Evolutionary conservation across 2,113 vertebrate genomes (phyloP).

Genomic region (Oostethus manadensis): DNA sequence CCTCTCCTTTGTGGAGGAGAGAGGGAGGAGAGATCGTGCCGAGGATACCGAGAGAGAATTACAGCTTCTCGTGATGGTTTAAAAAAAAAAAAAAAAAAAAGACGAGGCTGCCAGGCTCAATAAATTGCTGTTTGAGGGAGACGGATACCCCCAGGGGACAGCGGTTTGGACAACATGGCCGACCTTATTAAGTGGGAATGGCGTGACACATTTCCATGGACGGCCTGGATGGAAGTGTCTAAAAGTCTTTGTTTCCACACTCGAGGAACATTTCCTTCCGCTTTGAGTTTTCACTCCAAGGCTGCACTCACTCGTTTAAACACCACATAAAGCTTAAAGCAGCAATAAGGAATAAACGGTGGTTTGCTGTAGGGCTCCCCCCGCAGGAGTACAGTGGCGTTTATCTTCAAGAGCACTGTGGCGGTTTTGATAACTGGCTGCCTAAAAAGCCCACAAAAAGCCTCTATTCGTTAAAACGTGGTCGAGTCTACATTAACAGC

Average conservation of each 20-base stretch:
- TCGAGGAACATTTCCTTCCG: not conserved
- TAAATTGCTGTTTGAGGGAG: conserved; percentile 62
- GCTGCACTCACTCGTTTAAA: not conserved
- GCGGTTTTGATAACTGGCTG: no score
- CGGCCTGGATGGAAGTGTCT: conserved; percentile 10
- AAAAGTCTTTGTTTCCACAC: conserved; percentile 10
- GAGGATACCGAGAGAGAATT: conserved; percentile 73
- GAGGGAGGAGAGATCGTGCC: conserved; percentile 69
- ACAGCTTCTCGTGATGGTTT: conserved; percentile 55
- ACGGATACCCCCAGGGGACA: conserved; percentile 45
- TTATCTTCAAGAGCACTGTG: not conserved
- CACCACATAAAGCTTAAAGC: not conserved
- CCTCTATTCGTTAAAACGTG: no score
- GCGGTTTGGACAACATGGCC: conserved; percentile 45
- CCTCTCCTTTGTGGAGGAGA: conserved; percentile 71
- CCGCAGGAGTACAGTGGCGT: not conserved
- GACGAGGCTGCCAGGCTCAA: conserved; percentile 51
- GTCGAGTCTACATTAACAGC: no score
- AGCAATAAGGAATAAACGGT: not conserved
- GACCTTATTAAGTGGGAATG: conserved; percentile 59
- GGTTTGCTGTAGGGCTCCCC: not conserved
- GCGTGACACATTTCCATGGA: conserved; percentile 26
- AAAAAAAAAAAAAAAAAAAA: conserved; percentile 25
- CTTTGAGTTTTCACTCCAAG: not conserved
- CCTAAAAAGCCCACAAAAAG: no score